Evolutionary conservation across 2,888 invertebrate genomes (phyloP), one percentile per base, ranked within the genome.

Genomic region (Temnothorax ravouxi): DNA sequence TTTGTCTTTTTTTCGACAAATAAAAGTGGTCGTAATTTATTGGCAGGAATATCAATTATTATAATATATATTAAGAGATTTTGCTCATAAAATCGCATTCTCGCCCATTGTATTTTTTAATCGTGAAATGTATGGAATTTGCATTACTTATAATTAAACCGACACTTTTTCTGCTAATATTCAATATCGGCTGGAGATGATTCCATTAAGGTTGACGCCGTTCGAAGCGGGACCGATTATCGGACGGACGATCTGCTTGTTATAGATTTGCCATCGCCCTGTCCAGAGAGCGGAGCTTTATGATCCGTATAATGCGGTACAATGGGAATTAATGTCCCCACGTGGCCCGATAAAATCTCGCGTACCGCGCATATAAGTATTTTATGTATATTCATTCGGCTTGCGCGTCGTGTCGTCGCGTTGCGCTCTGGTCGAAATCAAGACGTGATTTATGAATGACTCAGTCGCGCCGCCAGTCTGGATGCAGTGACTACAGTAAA

Each of bases 311-410:
- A 90, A 90, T 88, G 89, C 83, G 74, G 56, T 79, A 86, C 88
- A 90, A 90, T 88, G 88, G 77, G 86, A 90, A 88, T 90, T 90
- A 90, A 90, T 88, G 90, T 90, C 83, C 79, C 80, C 85, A 76
- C 85, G 84, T 76, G 76, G 84, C 64, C 47, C 84, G 88, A 90
- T 90, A 90, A 88, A 88, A 90, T 90, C 88, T 88, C 84, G 84
- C 84, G 76, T 59, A 54, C 50, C 75, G 72, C 62, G 75, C 86
- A 83, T 50, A 83, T 72, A 83, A 83, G 75, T 84, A 84, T 86
- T 90, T 90, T 84, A 90, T 84, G 88, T 83, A 83, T 86, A 90
- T 88, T 88, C 89, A 87, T 90, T 85, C 86, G 80, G 61, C 74
- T 62, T 69, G 67, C 47, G 67, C 84, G 90, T 85, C 80, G 81